Percentiles rank a stretch among this genome's conserved stretches.
phyloP scores from a whole-genome alignment of 2,797 vertebrate species.

The Valencia hispanica region DNA sequence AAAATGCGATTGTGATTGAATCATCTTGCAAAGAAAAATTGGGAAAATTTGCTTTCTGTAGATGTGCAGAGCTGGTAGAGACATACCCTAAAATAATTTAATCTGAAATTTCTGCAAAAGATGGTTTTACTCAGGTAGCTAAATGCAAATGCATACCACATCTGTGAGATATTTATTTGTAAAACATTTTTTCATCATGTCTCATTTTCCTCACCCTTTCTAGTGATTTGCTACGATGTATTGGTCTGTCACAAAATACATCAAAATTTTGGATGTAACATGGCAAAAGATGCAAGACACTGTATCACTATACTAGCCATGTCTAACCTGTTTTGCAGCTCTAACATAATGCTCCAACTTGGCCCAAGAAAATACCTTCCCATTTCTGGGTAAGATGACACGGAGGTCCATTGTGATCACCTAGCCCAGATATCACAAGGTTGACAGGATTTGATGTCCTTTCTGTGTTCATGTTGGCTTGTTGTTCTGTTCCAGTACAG shows the following conservation, averaged over 20 bases:
- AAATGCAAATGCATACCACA: background rate
- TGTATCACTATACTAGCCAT: conserved; percentile 1
- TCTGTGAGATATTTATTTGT: background rate
- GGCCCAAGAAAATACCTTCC: conserved; percentile 43
- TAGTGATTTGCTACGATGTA: background rate
- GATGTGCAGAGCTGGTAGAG: background rate
- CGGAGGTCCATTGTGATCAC: conserved; percentile 53
- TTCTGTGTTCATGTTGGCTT: conserved; percentile 69
- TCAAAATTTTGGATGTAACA: background rate
- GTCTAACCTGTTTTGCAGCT: conserved; percentile 25
- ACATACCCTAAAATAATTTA: background rate
- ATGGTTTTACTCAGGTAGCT: background rate
- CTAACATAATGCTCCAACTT: conserved; percentile 38
- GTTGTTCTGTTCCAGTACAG: conserved; percentile 54
- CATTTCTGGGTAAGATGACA: conserved; percentile 61
- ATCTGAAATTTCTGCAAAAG: background rate
- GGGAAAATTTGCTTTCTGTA: background rate
- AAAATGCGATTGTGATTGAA: background rate
- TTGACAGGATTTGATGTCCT: conserved; percentile 72
- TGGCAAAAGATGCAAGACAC: background rate
- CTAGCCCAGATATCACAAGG: conserved; percentile 59
- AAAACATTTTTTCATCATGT: background rate
- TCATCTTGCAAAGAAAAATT: background rate
- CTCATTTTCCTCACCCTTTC: background rate
- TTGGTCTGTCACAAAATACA: background rate